Conservation (phyloP, 1,140 invertebrate genomes). For the Heliconius nattereri region DNA sequence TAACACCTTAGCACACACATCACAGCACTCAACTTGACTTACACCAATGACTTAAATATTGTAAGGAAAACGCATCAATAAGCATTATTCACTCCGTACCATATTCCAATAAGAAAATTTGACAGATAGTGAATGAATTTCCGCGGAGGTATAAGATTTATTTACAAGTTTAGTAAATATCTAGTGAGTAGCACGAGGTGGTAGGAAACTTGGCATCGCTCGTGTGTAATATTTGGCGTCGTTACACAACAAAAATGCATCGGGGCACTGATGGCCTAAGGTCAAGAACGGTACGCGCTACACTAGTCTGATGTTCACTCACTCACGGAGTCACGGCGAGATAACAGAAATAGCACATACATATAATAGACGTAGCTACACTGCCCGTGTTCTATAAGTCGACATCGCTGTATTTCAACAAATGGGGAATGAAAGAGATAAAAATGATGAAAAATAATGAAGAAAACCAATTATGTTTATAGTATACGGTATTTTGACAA, state of each 20-base stretch:
- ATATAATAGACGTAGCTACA: slow-evolving; percentile 17
- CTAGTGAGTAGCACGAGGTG: slow-evolving; percentile 20
- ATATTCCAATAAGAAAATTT: slow-evolving; percentile 52
- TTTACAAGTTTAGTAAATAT: slow-evolving; percentile 31
- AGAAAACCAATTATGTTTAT: slow-evolving; percentile 70
- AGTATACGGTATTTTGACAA: slow-evolving; percentile 77
- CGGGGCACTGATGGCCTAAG: slow-evolving; percentile 65
- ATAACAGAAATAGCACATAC: slow-evolving; percentile 41
- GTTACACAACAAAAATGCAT: slow-evolving; percentile 76
- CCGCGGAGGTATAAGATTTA: slow-evolving; percentile 18
- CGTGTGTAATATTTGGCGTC: slow-evolving; percentile 62
- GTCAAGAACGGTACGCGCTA: slow-evolving; percentile 63
- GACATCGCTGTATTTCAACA: slow-evolving; percentile 36
- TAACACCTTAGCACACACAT: not conserved
- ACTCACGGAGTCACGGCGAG: slow-evolving; percentile 47
- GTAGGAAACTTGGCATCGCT: slow-evolving; percentile 64
- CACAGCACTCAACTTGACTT: slow-evolving; percentile 25
- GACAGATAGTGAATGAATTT: slow-evolving; percentile 44
- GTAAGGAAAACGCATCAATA: slow-evolving; percentile 33
- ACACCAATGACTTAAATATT: slow-evolving; percentile 20
- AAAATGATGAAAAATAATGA: slow-evolving; percentile 56
- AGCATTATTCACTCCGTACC: slow-evolving; percentile 43
- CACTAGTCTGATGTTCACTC: slow-evolving; percentile 48
- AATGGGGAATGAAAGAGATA: slow-evolving; percentile 44
- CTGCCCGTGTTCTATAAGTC: slow-evolving; percentile 28